Conservation (phyloP, 2,113 vertebrate genomes). For the Corynorhinus townsendii region DNA sequence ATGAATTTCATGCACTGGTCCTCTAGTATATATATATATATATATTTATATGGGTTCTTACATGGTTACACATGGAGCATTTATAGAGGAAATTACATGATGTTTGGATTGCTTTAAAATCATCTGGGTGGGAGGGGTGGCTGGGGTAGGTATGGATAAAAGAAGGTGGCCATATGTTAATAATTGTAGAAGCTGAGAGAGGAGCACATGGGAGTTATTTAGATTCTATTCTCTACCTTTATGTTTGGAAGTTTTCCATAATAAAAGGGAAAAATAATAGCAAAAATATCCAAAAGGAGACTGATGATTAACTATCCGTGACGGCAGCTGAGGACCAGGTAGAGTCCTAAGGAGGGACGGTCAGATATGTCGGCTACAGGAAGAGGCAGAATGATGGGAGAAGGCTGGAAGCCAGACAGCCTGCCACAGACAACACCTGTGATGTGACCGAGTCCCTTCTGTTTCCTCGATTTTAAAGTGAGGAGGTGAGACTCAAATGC, state of each 20-base stretch:
- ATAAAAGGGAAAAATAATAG: not conserved
- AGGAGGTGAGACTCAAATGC: not conserved
- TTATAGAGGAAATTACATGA: not conserved
- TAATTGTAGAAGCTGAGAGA: not conserved
- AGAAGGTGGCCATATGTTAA: not conserved
- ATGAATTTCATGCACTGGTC: too few species aligned
- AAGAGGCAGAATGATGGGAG: fast-evolving
- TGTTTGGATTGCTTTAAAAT: not conserved
- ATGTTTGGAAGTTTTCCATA: not conserved
- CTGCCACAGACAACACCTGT: not conserved
- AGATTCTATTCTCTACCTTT: not conserved
- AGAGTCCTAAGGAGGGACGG: not conserved
- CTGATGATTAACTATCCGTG: not conserved
- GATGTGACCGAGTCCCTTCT: not conserved
- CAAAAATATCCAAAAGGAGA: not conserved
- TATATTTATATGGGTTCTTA: not conserved
- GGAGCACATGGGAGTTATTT: not conserved
- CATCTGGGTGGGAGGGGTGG: not conserved
- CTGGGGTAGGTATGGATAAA: not conserved
- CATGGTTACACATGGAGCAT: not conserved
- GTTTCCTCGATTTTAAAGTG: not conserved
- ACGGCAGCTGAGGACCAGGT: not conserved
- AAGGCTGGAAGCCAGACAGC: not conserved
- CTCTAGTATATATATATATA: not conserved
- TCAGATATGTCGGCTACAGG: fast-evolving